phyloP scores from a whole-genome alignment of 2,797 vertebrate genomes.

The Alosa sapidissima region DNA sequence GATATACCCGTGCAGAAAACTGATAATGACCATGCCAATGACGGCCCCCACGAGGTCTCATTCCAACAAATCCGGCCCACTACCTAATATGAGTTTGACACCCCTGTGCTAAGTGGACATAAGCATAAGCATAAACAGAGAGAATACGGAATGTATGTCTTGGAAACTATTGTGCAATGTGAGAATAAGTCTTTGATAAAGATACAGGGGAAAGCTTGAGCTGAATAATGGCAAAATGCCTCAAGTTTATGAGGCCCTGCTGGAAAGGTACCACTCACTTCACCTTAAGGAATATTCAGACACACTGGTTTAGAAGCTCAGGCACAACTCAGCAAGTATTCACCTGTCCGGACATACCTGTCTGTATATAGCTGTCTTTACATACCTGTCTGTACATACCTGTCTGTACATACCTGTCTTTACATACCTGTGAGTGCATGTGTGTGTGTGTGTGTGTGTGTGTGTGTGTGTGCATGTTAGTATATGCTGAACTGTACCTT shows the following conservation, averaged over 20 bases:
- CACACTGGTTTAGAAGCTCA: not conserved
- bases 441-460: not conserved
- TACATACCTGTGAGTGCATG: not conserved
- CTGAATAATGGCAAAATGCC: not conserved
- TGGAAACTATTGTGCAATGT: too few relatives aligned
- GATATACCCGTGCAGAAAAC: too few relatives aligned
- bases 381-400: not conserved
- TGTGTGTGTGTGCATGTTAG: too few relatives aligned
- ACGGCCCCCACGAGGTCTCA: too few relatives aligned
- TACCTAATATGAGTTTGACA: too few relatives aligned
- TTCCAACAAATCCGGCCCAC: too few relatives aligned
- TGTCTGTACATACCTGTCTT: not conserved
- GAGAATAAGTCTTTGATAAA: too few relatives aligned
- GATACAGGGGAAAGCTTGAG: not conserved
- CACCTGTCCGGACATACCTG: not conserved
- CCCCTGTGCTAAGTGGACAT: too few relatives aligned
- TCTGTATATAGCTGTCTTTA: not conserved
- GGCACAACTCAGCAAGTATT: not conserved
- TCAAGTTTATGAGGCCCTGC: not conserved
- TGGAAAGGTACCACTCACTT: not conserved
- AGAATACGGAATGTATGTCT: not conserved
- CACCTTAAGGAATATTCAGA: not conserved
- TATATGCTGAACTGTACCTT: slow-evolving; percentile 74
- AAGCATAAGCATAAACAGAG: not conserved
- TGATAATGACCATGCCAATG: too few relatives aligned